Evolutionary conservation across 2,888 invertebrate genomes (phyloP).

Genomic region (Macrophya annulata): DNA sequence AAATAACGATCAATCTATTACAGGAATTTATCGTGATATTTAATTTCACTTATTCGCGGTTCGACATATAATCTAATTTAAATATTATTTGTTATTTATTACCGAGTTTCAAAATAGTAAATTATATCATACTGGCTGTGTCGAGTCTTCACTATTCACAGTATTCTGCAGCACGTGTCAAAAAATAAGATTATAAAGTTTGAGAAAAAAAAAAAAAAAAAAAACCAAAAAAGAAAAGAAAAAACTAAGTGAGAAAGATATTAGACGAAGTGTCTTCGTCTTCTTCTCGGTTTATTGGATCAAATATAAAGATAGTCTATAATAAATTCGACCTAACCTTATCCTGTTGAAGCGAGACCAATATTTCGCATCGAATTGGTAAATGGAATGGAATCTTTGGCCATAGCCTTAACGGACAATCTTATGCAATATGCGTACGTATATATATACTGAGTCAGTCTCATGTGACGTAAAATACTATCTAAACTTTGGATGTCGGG

Average conservation of each 20-base stretch:
- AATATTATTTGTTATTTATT: not conserved
- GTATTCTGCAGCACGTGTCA: not conserved
- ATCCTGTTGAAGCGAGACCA: not conserved
- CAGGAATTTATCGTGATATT: not conserved
- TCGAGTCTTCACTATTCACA: not conserved
- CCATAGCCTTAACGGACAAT: too few species aligned
- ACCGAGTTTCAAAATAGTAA: not conserved
- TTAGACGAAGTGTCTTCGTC: not conserved
- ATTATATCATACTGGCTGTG: not conserved
- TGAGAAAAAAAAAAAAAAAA: not conserved
- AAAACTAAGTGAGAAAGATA: not conserved
- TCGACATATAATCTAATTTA: not conserved
- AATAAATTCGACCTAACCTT: slow-evolving; percentile 7
- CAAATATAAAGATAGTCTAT: not conserved
- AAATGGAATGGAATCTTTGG: not conserved
- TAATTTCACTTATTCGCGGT: not conserved
- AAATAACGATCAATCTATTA: not conserved
- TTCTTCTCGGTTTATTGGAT: not conserved
- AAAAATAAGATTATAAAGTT: not conserved
- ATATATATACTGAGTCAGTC: not conserved
- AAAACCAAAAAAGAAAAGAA: not conserved
- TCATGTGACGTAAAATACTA: not conserved
- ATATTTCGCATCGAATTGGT: slow-evolving; percentile 3
- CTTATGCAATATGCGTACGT: not conserved
- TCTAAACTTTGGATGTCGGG: not conserved